These are phyloP conservation scores for Eulemur macaco DNA, from an alignment of 2,113 vertebrate genomes.

Conservation along the genomic window DNA sequence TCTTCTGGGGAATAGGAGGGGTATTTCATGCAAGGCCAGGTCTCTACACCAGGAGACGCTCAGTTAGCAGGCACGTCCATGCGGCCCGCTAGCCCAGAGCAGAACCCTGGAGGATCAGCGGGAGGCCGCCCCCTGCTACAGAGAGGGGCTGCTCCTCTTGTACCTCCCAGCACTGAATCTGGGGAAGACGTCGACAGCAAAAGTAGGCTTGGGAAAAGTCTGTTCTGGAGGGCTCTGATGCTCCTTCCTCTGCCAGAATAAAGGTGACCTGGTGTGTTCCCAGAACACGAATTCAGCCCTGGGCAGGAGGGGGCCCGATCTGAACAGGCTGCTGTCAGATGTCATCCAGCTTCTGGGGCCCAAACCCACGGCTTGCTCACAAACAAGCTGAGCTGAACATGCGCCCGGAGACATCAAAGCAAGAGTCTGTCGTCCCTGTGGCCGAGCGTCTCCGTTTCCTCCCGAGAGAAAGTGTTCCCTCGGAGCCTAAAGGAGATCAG, in stretches of 20 bases:
- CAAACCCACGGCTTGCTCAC: not conserved
- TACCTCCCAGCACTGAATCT: not conserved
- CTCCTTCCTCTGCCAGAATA: not conserved
- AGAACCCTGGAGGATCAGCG: not conserved
- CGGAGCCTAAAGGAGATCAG: slow-evolving; percentile 83
- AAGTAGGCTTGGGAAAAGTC: not conserved
- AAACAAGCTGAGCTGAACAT: not conserved
- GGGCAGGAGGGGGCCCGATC: not conserved
- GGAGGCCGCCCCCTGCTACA: accelerated
- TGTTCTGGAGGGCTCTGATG: not conserved
- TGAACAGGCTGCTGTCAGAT: not conserved
- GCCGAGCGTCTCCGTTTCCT: slow-evolving; percentile 83
- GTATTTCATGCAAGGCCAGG: too few relatives aligned
- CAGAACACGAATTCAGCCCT: not conserved
- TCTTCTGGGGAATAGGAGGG: not conserved
- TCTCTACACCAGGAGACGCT: not conserved
- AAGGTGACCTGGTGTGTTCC: not conserved
- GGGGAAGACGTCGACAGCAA: not conserved
- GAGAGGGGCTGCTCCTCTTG: not conserved
- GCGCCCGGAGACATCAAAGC: slow-evolving; percentile 76
- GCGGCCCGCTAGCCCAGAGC: not conserved
- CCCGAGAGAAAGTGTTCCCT: slow-evolving; percentile 85
- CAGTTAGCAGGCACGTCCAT: not conserved
- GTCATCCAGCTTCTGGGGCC: not conserved
- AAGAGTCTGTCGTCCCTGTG: slow-evolving; percentile 84